A percentile compares a stretch with the other conserved stretches of the same genome.
These are phyloP conservation scores for Plagodis pulveraria DNA, from an alignment of 2,888 invertebrate genomes.

Conservation along the genomic window DNA sequence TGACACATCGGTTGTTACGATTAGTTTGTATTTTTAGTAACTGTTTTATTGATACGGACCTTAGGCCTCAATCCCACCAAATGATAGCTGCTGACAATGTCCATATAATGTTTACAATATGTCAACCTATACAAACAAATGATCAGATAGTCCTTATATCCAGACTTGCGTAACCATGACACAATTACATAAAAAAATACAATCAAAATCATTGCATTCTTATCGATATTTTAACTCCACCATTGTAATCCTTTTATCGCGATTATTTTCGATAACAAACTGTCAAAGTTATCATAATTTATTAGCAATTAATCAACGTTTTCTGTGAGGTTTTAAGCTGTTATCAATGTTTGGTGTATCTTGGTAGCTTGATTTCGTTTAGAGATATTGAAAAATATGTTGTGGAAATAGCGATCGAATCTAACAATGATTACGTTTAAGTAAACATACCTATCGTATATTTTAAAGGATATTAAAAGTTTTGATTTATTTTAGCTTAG, in stretches of 20 bases:
- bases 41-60: too few species aligned
- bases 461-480: neutral
- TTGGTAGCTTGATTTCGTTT: constrained; percentile 31
- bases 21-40: too few species aligned
- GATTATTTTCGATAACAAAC: constrained; percentile 40
- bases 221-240: constrained; percentile 35
- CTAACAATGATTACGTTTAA: neutral
- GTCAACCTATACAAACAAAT: too few species aligned
- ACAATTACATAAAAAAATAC: constrained; percentile 10
- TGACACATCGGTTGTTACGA: too few species aligned
- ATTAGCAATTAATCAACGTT: constrained; percentile 58
- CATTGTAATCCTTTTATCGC: constrained; percentile 45
- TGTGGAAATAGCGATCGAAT: constrained; percentile 11
- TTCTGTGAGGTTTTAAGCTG: constrained; percentile 27
- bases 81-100: too few species aligned
- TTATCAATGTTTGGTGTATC: constrained; percentile 34
- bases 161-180: constrained; percentile 40
- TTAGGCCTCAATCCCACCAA: too few species aligned
- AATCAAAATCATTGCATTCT: constrained; percentile 47
- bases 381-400: constrained; percentile 8
- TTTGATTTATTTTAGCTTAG: neutral
- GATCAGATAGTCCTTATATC: too few species aligned
- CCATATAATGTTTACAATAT: too few species aligned
- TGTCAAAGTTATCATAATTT: constrained; percentile 56
- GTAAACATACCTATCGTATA: neutral